These are phyloP conservation scores for Drosophila tanythrix DNA, from an alignment of 2,888 invertebrate genomes.

Conservation along the genomic window DNA sequence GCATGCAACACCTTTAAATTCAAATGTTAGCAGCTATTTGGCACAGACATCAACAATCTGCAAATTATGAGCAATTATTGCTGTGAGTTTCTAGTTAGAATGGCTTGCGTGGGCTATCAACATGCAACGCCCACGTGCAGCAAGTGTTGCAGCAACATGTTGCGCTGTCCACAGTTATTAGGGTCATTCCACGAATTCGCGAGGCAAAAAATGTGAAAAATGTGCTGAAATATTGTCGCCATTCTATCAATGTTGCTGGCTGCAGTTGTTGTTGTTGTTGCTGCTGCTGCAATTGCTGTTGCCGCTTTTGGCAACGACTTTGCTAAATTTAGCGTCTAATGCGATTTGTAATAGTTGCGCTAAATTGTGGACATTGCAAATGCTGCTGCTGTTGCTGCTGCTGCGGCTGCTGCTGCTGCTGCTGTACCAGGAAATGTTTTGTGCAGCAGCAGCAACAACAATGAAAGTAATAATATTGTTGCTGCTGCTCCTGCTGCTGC, in stretches of 20 bases:
- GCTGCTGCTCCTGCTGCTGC: conserved; percentile 27
- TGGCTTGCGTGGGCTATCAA: conserved; percentile 39
- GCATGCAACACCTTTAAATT: conserved; percentile 59
- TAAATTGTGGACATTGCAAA: conserved; percentile 65
- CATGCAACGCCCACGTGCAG: conserved; percentile 32
- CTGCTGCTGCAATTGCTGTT: conserved; percentile 4
- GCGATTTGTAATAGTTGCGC: conserved; percentile 76
- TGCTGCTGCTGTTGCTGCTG: conserved; percentile 22
- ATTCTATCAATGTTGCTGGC: conserved; percentile 35
- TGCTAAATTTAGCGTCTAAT: conserved; percentile 77
- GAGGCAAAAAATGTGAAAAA: conserved; percentile 6
- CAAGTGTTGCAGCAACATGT: conserved; percentile 65
- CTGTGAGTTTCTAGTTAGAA: conserved; percentile 36
- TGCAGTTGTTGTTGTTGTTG: conserved; percentile 16
- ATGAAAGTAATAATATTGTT: conserved; percentile 66
- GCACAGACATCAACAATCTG: conserved; percentile 46
- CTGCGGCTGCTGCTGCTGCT: conserved; percentile 27
- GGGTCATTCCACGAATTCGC: conserved; percentile 42
- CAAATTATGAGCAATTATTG: conserved; percentile 64
- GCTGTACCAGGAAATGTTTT: conserved; percentile 72
- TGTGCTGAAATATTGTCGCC: conserved; percentile 43
- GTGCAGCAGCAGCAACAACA: conserved; percentile 36
- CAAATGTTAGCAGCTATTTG: conserved; percentile 30
- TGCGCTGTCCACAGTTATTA: conserved; percentile 53
- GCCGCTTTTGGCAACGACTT: conserved; percentile 39